A percentile compares a stretch with the other conserved stretches of the same genome.
These are phyloP conservation scores for Lates japonicus DNA, from an alignment of 2,797 vertebrate species.

Conservation along the genomic window DNA sequence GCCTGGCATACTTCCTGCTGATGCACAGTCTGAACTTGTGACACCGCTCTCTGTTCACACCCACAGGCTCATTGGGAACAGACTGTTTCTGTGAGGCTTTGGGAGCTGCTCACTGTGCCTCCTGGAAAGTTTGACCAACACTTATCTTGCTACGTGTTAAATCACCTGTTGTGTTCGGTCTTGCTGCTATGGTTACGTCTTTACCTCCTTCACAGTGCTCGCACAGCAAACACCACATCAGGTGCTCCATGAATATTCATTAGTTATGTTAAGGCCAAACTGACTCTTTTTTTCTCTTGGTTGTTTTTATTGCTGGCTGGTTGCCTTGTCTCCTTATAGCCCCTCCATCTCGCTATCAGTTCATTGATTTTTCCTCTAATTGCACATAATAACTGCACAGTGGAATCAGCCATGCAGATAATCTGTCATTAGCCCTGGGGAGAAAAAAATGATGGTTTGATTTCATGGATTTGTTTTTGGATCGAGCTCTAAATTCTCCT, in stretches of 20 bases:
- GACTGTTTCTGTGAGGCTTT: too few relatives aligned
- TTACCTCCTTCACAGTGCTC: neutral
- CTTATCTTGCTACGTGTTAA: too few relatives aligned
- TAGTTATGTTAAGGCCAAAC: neutral
- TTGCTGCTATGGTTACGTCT: neutral
- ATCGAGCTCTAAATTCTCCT: neutral
- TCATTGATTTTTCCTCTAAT: constrained; percentile 17
- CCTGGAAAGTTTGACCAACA: too few relatives aligned
- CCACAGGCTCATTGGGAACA: too few relatives aligned
- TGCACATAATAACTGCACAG: neutral
- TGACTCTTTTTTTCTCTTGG: neutral
- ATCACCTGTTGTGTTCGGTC: neutral
- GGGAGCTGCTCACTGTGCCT: too few relatives aligned
- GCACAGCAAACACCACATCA: constrained; percentile 12
- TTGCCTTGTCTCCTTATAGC: neutral
- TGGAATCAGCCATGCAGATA: constrained; percentile 23
- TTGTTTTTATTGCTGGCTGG: neutral
- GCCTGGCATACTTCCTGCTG: too few relatives aligned
- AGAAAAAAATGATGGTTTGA: neutral
- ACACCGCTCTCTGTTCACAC: too few relatives aligned
- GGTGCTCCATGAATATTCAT: constrained; percentile 29
- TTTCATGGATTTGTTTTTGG: constrained; percentile 15
- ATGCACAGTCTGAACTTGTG: too few relatives aligned
- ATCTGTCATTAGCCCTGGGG: constrained; percentile 16
- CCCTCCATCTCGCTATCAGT: neutral